Evolutionary conservation across 2,113 vertebrate genomes (phyloP).

Genomic region (Vireo altiloquus): DNA sequence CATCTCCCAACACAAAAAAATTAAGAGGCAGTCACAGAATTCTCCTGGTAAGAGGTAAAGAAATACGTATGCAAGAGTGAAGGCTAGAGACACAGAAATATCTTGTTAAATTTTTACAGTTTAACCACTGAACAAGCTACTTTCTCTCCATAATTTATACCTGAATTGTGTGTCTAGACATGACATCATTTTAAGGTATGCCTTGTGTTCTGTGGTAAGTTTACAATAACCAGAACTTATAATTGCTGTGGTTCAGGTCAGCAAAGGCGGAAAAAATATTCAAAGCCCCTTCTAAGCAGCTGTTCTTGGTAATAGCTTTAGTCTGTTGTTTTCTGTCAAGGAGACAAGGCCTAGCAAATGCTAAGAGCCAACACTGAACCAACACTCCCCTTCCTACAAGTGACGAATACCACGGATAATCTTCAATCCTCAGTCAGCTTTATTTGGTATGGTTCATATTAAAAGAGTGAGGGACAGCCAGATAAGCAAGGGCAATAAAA

Average conservation of each 20-base stretch:
- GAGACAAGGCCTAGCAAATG: constrained; percentile 52
- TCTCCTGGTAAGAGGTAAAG: constrained; percentile 55
- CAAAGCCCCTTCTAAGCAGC: constrained; percentile 35
- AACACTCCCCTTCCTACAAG: constrained; percentile 11
- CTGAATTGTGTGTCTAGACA: constrained; percentile 80
- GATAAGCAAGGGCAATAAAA: constrained; percentile 13
- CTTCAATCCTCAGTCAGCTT: constrained; percentile 29
- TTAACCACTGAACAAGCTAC: constrained; percentile 72
- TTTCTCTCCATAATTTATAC: constrained; percentile 76
- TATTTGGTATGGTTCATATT: constrained; percentile 37
- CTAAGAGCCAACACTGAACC: constrained; percentile 21
- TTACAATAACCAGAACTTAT: constrained; percentile 73
- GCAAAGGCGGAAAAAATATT: constrained; percentile 43
- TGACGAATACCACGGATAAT: constrained; percentile 30
- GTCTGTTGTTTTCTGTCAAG: constrained; percentile 65
- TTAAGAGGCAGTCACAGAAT: constrained; percentile 57
- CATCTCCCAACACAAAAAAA: constrained; percentile 57
- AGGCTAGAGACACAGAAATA: constrained; percentile 66
- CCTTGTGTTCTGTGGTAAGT: constrained; percentile 68
- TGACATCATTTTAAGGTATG: constrained; percentile 76
- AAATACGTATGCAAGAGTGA: constrained; percentile 22
- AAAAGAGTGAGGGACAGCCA: constrained; percentile 19
- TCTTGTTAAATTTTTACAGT: constrained; percentile 74
- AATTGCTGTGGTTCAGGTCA: constrained; percentile 55
- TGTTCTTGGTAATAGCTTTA: constrained; percentile 51